Percentiles rank a stretch among this genome's conserved stretches.
Conservation (phyloP, 1,140 invertebrate species). For the Neodiprion fabricii region DNA sequence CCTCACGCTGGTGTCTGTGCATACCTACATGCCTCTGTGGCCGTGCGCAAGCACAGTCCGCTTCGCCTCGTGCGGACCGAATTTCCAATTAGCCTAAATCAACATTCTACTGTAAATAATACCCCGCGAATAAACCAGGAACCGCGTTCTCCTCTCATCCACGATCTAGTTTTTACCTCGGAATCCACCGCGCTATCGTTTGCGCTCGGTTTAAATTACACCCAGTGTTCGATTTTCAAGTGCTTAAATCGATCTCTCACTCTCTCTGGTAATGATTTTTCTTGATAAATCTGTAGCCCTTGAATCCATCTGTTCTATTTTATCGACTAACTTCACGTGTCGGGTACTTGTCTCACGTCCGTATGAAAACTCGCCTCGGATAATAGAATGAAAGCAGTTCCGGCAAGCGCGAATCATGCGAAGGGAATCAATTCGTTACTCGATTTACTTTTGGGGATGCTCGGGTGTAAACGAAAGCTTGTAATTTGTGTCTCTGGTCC, state of each 20-base stretch:
- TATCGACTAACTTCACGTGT: not conserved
- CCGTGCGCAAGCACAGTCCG: no score
- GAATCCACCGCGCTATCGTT: not conserved
- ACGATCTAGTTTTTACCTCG: not conserved
- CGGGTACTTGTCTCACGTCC: not conserved
- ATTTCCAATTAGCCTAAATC: conserved; percentile 4
- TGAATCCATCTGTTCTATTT: not conserved
- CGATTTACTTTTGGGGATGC: not conserved
- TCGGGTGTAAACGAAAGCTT: not conserved
- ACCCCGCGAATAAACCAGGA: not conserved
- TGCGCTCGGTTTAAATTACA: not conserved
- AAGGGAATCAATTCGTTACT: not conserved
- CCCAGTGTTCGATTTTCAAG: not conserved
- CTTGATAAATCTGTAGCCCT: not conserved
- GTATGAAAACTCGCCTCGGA: not conserved
- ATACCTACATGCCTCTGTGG: not conserved
- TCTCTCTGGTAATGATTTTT: not conserved
- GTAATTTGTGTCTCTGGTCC: not conserved
- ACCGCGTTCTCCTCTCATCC: not conserved
- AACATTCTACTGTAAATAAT: conserved; percentile 6
- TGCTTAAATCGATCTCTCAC: not conserved
- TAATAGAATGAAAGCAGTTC: no score
- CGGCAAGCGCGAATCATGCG: no score
- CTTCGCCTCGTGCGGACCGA: not conserved
- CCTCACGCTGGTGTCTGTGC: not conserved